These are phyloP conservation scores for Coracopsis vasa DNA, from an alignment of 2,113 vertebrate genomes.

Conservation along the genomic window DNA sequence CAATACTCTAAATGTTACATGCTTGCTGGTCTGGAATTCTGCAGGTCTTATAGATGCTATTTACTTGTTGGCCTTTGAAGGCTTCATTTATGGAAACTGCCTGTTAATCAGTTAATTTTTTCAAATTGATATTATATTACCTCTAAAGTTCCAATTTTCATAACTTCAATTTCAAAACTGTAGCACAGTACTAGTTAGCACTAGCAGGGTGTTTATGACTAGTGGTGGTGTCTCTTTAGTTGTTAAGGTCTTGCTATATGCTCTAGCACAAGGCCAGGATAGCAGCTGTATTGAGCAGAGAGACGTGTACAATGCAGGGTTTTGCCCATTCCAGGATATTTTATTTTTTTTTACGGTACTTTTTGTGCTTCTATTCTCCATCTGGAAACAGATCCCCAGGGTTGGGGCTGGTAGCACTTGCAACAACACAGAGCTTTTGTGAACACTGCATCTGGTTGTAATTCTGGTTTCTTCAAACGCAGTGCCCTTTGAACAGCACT, in stretches of 20 bases:
- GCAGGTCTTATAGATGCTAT: not conserved
- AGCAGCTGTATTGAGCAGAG: not conserved
- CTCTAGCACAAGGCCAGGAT: not conserved
- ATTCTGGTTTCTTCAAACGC: not conserved
- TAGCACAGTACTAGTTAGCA: not conserved
- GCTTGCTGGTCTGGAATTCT: not conserved
- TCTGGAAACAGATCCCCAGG: not conserved
- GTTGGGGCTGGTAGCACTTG: not conserved
- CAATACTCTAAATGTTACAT: not conserved
- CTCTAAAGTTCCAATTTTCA: not conserved
- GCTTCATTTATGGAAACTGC: not conserved
- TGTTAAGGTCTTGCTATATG: not conserved
- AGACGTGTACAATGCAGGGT: fast-evolving
- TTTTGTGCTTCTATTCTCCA: not conserved
- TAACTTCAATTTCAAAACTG: not conserved
- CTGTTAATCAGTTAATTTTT: not conserved
- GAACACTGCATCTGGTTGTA: not conserved
- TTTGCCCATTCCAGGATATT: not conserved
- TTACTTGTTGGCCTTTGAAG: not conserved
- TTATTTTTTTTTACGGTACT: not conserved
- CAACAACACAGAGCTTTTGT: not conserved
- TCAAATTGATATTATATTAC: not conserved
- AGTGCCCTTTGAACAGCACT: not conserved
- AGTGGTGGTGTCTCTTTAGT: not conserved
- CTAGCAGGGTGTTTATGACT: not conserved